phyloP scores from a whole-genome alignment of 2,888 invertebrate species.

The Hirtodrosophila duncani region DNA sequence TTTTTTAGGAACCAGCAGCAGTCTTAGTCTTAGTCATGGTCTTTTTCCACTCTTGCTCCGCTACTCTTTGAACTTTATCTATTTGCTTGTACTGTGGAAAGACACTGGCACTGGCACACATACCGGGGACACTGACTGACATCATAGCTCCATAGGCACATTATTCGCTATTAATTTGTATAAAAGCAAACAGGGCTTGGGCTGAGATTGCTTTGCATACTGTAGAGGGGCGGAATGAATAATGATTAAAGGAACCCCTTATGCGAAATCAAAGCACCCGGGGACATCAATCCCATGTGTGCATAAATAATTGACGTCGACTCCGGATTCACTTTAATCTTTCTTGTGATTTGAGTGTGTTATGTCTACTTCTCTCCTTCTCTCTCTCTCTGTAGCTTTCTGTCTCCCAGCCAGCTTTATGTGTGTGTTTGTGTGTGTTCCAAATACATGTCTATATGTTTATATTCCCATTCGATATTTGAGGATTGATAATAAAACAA shows the following conservation, averaged over 20 bases:
- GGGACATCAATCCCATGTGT: constrained; percentile 39
- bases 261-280: constrained; percentile 50
- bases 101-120: constrained; percentile 24
- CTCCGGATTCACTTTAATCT: constrained; percentile 58
- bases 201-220: constrained; percentile 38
- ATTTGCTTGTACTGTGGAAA: constrained; percentile 10
- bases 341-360: constrained; percentile 43
- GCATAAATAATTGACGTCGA: constrained; percentile 55
- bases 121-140: constrained; percentile 8
- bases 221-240: constrained; percentile 10
- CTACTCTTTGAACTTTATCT: constrained; percentile 30
- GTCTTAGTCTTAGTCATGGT: no score
- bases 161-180: constrained; percentile 59
- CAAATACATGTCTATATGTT: no score
- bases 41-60: background rate
- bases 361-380: constrained; percentile 22
- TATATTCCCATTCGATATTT: no score
- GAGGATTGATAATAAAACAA: no score
- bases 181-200: constrained; percentile 51
- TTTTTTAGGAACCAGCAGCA: constrained; percentile 26
- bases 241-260: constrained; percentile 49
- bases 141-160: constrained; percentile 20
- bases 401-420: no score
- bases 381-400: constrained; percentile 28
- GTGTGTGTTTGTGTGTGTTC: no score